These are phyloP conservation scores for Aphelocoma californica DNA, from an alignment of 2,797 vertebrate genomes.

Conservation along the genomic window DNA sequence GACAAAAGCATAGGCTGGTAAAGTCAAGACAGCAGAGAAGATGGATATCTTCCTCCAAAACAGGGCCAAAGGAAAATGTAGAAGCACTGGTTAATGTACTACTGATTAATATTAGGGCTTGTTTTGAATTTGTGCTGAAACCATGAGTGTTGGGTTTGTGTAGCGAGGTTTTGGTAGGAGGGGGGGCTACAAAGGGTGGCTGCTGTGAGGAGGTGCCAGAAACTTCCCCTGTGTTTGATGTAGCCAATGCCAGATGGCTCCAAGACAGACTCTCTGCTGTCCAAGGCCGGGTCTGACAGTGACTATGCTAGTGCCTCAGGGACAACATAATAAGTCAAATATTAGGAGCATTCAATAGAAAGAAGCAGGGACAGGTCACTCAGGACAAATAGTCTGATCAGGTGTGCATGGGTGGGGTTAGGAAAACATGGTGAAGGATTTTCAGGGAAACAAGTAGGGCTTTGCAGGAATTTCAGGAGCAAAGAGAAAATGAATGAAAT, in stretches of 20 bases:
- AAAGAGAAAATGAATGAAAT: neutral
- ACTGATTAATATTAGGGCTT: neutral
- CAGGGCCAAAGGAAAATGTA: neutral
- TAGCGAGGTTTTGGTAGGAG: neutral
- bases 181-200: neutral
- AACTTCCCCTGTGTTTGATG: rapidly evolving
- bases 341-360: neutral
- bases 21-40: neutral
- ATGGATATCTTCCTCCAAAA: neutral
- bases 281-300: neutral
- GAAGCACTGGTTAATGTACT: neutral
- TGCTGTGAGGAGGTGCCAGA: neutral
- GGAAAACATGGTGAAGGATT: neutral
- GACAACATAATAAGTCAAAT: neutral
- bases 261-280: neutral
- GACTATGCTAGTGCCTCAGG: neutral
- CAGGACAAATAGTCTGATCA: neutral
- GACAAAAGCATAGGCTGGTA: neutral
- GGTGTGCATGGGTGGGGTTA: neutral
- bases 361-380: neutral
- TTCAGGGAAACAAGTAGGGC: neutral
- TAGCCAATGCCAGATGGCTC: neutral
- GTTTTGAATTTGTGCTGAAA: neutral
- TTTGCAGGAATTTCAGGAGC: neutral
- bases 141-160: neutral